Conservation (phyloP, 2,113 vertebrate genomes). For the Eurypyga helias region DNA sequence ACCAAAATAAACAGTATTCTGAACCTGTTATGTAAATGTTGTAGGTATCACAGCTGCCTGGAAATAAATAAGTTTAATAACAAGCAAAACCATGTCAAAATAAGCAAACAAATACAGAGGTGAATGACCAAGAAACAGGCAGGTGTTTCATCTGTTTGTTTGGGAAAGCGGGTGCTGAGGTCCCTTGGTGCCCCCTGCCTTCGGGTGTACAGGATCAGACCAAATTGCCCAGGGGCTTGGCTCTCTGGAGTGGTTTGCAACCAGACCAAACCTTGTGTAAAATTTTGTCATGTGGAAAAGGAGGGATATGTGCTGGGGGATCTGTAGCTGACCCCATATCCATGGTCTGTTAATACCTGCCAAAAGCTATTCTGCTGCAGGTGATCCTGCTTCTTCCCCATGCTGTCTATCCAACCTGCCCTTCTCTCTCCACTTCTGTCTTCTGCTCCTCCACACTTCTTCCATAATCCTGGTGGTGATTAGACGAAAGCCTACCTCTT, state of each 20-base stretch:
- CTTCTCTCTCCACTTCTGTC: background rate
- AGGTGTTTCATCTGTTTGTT: accelerated
- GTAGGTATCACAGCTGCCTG: background rate
- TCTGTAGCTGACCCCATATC: background rate
- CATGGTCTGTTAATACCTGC: accelerated
- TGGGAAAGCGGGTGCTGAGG: background rate
- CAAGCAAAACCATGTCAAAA: background rate
- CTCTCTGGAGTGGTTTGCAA: background rate
- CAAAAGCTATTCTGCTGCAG: background rate
- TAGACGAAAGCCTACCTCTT: background rate
- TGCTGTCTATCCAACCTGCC: background rate
- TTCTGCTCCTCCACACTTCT: background rate
- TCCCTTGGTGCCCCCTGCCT: background rate
- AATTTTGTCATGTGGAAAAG: background rate
- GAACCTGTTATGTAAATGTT: background rate
- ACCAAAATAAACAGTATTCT: background rate
- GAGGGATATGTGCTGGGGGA: background rate
- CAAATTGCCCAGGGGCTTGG: accelerated
- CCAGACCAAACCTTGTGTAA: background rate
- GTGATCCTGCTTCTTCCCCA: background rate
- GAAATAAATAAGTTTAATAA: background rate
- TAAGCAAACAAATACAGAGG: background rate
- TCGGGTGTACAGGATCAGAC: background rate
- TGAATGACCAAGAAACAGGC: background rate
- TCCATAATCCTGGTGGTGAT: background rate